These are phyloP conservation scores for Spialia ferax DNA, from an alignment of 2,888 invertebrate species.

Conservation along the genomic window DNA sequence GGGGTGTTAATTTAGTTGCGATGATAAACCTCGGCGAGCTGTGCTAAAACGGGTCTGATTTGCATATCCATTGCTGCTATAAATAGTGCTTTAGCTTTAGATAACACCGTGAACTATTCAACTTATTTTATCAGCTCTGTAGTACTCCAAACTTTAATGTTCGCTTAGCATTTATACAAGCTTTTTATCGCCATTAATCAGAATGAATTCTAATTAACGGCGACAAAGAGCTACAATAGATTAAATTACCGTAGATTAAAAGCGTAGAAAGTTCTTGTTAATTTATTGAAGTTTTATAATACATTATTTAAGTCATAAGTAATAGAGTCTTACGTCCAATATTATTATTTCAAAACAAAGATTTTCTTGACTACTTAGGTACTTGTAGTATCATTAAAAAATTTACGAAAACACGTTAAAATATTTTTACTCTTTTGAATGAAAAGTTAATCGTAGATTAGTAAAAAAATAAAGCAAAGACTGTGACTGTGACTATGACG, in stretches of 20 bases:
- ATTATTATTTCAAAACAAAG: no score
- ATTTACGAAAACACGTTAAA: no score
- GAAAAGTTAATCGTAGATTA: no score
- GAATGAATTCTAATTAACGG: neutral
- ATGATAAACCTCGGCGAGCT: conserved; percentile 61
- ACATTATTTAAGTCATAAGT: no score
- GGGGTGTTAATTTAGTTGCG: conserved; percentile 73
- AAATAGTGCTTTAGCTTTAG: conserved; percentile 52
- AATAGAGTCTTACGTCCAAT: no score
- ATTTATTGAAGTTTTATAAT: no score
- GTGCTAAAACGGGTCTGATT: conserved; percentile 60
- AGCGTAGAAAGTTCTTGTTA: no score
- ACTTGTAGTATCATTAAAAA: no score
- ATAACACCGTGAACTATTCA: conserved; percentile 47
- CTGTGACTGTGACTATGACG: no score
- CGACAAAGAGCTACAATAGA: neutral
- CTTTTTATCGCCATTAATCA: neutral
- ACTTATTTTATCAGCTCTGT: conserved; percentile 41
- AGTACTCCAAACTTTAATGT: conserved; percentile 11
- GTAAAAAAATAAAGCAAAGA: no score
- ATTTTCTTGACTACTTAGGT: no score
- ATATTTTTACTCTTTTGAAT: no score
- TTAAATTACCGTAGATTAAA: neutral
- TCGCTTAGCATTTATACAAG: conserved; percentile 17
- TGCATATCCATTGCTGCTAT: conserved; percentile 58